These are phyloP conservation scores for Struthio camelus DNA, from an alignment of 2,113 vertebrate species.

Conservation along the genomic window DNA sequence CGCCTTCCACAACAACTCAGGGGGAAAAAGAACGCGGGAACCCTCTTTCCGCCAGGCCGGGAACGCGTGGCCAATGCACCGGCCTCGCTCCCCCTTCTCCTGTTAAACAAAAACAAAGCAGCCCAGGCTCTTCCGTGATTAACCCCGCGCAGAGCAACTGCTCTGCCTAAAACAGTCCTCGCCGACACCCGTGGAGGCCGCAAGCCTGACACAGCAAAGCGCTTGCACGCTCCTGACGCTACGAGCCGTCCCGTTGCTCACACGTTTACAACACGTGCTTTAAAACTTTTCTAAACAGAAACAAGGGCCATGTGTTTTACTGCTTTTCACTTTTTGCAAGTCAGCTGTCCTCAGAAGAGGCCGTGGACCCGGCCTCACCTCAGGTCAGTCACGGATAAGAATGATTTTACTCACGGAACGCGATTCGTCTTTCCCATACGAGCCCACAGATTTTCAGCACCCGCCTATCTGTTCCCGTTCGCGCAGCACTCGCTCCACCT, in stretches of 20 bases:
- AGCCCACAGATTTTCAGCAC: background rate
- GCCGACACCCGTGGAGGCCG: too few relatives aligned
- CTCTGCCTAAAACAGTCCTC: too few relatives aligned
- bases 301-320: too few relatives aligned
- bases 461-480: accelerated
- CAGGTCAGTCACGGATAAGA: background rate
- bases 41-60: background rate
- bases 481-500: accelerated
- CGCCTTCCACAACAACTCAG: background rate
- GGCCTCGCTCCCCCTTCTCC: background rate
- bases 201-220: background rate
- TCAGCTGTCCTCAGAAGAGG: background rate
- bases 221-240: too few relatives aligned
- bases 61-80: background rate
- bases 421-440: background rate
- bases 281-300: background rate
- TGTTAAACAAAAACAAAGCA: background rate
- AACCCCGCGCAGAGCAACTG: background rate
- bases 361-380: background rate
- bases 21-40: background rate
- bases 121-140: too few relatives aligned
- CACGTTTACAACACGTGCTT: too few relatives aligned
- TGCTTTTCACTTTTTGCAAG: background rate
- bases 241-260: background rate
- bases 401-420: background rate